Percentiles rank a stretch among this genome's conserved stretches.
Conservation (phyloP, 2,797 vertebrate species). For the Gobio occitaniae region DNA sequence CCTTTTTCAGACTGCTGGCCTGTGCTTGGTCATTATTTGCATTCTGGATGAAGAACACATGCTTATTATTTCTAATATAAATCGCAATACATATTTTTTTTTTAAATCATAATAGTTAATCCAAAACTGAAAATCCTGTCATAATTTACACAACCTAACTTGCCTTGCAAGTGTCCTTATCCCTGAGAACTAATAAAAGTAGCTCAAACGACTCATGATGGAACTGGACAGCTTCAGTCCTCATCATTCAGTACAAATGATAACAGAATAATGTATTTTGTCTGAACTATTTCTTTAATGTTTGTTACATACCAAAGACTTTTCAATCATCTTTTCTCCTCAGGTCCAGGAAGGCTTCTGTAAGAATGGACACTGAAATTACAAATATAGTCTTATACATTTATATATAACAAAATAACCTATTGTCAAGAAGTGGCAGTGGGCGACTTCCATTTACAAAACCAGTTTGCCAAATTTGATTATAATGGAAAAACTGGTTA, state of each 20-base stretch:
- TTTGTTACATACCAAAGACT: constrained; percentile 35
- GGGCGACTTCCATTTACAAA: neutral
- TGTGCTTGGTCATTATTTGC: neutral
- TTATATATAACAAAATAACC: too few relatives aligned
- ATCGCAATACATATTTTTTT: too few relatives aligned
- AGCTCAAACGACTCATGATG: neutral
- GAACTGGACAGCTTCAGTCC: neutral
- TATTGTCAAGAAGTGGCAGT: too few relatives aligned
- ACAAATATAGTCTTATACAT: too few relatives aligned
- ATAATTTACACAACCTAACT: neutral
- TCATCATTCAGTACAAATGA: neutral
- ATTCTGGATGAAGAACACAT: neutral
- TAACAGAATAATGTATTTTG: neutral
- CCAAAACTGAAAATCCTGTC: neutral
- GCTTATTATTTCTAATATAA: too few relatives aligned
- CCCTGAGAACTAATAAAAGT: too few relatives aligned
- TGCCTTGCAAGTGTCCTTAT: too few relatives aligned
- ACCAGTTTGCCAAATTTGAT: neutral
- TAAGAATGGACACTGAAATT: constrained; percentile 31
- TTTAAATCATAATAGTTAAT: neutral
- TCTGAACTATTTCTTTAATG: neutral
- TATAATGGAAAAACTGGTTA: neutral
- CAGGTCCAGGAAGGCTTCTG: constrained; percentile 58
- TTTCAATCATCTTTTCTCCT: constrained; percentile 58
- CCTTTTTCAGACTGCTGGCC: neutral